Evolutionary conservation across 2,113 vertebrate species (phyloP), one percentile per base, ranked within the genome.

Genomic region (Mormyrus iriodes): DNA sequence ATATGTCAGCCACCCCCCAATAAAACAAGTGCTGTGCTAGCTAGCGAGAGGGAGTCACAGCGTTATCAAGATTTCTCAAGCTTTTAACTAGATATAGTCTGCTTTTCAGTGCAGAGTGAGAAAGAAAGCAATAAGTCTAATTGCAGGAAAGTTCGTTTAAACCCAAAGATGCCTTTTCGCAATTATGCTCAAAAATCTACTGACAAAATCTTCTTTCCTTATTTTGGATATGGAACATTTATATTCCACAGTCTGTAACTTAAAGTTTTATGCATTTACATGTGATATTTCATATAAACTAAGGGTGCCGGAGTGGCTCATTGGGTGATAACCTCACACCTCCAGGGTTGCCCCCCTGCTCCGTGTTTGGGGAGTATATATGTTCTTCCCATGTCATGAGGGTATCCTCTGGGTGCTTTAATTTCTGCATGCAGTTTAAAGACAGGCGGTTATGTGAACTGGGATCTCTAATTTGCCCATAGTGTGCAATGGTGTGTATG

Each of bases 21-120:
- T 17, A 87, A 73, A 89, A 89, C 76, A 88, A 31, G 35, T 88
- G 90, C 88, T 90, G 86, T 55, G 89, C 49, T 90, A 88, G 91
- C 88, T 48, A 83, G 31, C 91, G 85, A 86, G 65, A 87, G 86
- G 86, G 90, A 90, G 76, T 86, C 61, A 39, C 58, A 79, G 90
- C 15, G 21, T 44, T 65, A 39, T 52, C 83, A 79, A 35, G 5
- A 35, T 61, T 85, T 52, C 79, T 85, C 85, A 44, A n/a, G 21
- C 88, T 51, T 19, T 48, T 88, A 88, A 86, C 83, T 31, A 52
- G 52, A 89, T 46, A 82, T 48, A 73, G 61, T 49, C 31, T 82
- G 83, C 88, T 51, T 51, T 84, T n/a, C 52, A n/a, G 79, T 55
- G 49, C 73, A 85, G 85, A 44, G 83, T 21, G 85, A 61, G 46